These are phyloP conservation scores for Ctenicera cuprea DNA, from an alignment of 2,888 invertebrate genomes.

Conservation along the genomic window DNA sequence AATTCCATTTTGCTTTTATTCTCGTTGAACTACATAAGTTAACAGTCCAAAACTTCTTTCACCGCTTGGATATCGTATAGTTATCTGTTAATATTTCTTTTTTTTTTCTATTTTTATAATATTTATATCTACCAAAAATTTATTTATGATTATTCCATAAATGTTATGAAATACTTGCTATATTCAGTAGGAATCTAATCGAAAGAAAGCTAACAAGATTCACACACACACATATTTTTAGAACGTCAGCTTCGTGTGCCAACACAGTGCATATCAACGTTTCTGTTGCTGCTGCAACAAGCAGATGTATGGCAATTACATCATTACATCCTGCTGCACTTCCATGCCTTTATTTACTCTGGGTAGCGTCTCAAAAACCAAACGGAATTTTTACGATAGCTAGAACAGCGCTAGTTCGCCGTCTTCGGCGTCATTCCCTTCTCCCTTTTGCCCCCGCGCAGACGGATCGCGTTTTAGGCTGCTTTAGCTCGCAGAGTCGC, in stretches of 20 bases:
- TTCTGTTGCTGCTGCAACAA: conserved; percentile 27
- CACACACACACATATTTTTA: conserved; percentile 32
- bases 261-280: conserved; percentile 20
- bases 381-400: conserved; percentile 55
- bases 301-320: conserved; percentile 49
- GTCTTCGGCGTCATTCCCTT: conserved; percentile 47
- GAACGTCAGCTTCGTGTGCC: conserved; percentile 32
- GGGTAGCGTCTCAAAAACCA: conserved; percentile 53
- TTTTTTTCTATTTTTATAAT: no score
- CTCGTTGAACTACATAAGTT: no score
- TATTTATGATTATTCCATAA: no score
- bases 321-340: conserved; percentile 54
- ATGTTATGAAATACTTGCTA: no score
- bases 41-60: no score
- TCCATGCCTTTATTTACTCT: conserved; percentile 47
- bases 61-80: no score
- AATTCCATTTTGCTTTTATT: no score
- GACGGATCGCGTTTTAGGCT: conserved; percentile 62
- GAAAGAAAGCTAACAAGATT: not conserved
- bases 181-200: no score
- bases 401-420: conserved; percentile 42
- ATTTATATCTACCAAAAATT: no score
- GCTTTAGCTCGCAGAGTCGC: conserved; percentile 63
- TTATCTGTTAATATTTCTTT: no score
- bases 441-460: conserved; percentile 48